phyloP scores from a whole-genome alignment of 2,113 vertebrate genomes.

The Pongo abelii region DNA sequence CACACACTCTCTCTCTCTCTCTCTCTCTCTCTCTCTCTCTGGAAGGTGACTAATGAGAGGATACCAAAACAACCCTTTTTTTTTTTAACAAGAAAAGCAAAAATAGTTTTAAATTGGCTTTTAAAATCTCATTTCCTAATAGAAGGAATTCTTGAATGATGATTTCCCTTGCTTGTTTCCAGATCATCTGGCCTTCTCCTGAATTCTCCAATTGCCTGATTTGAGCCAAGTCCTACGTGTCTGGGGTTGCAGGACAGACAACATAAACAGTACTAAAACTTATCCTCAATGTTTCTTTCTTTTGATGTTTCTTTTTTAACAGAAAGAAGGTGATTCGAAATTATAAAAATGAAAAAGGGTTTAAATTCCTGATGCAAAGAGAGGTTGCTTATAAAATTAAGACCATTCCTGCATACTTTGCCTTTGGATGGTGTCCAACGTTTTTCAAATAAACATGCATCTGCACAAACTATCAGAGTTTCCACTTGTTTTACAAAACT shows the following conservation, averaged over 20 bases:
- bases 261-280: background rate
- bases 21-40: too few species aligned
- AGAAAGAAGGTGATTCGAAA: background rate
- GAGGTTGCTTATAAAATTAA: slow-evolving; percentile 58
- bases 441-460: slow-evolving; percentile 73
- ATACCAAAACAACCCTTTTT: background rate
- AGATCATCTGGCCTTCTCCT: background rate
- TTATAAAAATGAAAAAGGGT: slow-evolving; percentile 20
- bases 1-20: background rate
- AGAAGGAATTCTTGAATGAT: slow-evolving; percentile 43
- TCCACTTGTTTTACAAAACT: slow-evolving; percentile 71
- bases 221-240: background rate
- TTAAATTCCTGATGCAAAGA: slow-evolving; percentile 24
- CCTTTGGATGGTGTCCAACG: slow-evolving; percentile 66
- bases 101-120: background rate
- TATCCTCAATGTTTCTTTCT: background rate
- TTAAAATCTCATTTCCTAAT: slow-evolving; percentile 20
- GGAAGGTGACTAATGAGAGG: background rate
- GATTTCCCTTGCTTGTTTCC: background rate
- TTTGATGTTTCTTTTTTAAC: background rate
- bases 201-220: background rate
- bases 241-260: background rate
- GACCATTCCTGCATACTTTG: slow-evolving; percentile 47
- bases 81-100: slow-evolving; percentile 18
- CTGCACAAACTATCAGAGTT: slow-evolving; percentile 74